Conservation (phyloP, 2,888 invertebrate genomes). For the Platerodrilus igneus region DNA sequence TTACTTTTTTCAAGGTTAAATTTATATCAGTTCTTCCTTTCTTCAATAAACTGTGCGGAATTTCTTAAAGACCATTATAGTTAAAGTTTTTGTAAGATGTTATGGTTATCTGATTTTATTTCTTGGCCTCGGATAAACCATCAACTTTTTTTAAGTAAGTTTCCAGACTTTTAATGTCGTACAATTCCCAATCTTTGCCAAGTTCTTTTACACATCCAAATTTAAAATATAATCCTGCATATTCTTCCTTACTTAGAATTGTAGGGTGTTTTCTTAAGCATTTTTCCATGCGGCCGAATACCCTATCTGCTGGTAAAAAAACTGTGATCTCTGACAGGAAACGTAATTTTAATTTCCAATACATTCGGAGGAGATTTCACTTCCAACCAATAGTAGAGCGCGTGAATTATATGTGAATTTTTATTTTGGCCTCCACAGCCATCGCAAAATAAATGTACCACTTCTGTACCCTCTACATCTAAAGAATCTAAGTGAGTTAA, state of each 20-base stretch:
- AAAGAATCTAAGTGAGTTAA: conserved; percentile 13
- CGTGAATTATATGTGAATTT: conserved; percentile 10
- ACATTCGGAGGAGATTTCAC: conserved; percentile 10
- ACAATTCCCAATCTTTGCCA: conserved; percentile 12
- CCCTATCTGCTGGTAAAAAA: conserved; percentile 14
- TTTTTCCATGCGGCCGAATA: conserved; percentile 13
- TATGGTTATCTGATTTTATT: too few relatives aligned
- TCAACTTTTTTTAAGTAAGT: conserved; percentile 12
- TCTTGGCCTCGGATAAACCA: conserved; percentile 14
- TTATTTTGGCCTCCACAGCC: conserved; percentile 11
- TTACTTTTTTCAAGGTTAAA: too few relatives aligned
- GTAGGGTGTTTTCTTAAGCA: conserved; percentile 5
- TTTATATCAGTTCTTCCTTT: too few relatives aligned
- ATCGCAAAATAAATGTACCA: conserved; percentile 11
- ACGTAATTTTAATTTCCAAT: conserved; percentile 6
- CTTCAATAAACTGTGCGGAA: too few relatives aligned
- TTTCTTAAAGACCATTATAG: too few relatives aligned
- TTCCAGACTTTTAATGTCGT: conserved; percentile 11
- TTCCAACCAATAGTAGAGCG: conserved; percentile 7
- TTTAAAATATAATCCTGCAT: conserved; percentile 10
- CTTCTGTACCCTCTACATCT: conserved; percentile 7
- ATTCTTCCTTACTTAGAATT: conserved; percentile 7
- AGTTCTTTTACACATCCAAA: conserved; percentile 11
- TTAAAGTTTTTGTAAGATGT: too few relatives aligned
- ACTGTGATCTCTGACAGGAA: conserved; percentile 13